Evolutionary conservation across 1,140 invertebrate genomes (phyloP).

Genomic region (Pseudomyrmex pallidus): DNA sequence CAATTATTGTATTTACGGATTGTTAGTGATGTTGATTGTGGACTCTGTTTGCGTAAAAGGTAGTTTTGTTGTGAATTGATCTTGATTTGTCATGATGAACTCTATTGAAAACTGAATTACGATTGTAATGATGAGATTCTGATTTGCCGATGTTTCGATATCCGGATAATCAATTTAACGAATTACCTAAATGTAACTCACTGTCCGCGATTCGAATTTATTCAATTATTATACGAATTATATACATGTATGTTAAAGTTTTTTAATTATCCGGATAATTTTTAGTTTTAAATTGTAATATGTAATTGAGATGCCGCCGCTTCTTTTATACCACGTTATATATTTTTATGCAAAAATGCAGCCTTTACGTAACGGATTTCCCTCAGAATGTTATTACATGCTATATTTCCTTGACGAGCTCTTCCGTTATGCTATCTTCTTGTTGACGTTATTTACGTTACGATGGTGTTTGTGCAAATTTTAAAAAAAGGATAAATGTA

Average conservation of each 20-base stretch:
- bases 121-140: too few relatives aligned
- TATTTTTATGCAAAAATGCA: conserved; percentile 40
- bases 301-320: conserved; percentile 45
- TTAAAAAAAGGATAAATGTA: too few relatives aligned
- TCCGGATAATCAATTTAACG: too few relatives aligned
- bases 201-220: too few relatives aligned
- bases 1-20: conserved; percentile 46
- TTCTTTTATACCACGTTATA: conserved; percentile 38
- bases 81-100: neutral
- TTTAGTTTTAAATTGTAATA: conserved; percentile 18
- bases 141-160: too few relatives aligned
- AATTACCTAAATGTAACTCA: too few relatives aligned
- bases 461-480: too few relatives aligned
- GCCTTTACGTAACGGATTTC: conserved; percentile 22
- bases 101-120: too few relatives aligned
- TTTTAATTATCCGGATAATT: too few relatives aligned
- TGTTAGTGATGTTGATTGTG: conserved; percentile 21
- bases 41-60: neutral
- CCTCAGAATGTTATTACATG: conserved; percentile 26
- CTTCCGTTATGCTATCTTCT: conserved; percentile 61
- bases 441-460: neutral
- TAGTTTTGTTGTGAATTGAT: conserved; percentile 38
- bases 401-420: conserved; percentile 55
- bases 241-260: too few relatives aligned
- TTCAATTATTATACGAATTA: too few relatives aligned